A percentile compares a stretch with the other conserved stretches of the same genome.
These are phyloP conservation scores for Nemoura dubitans DNA, from an alignment of 2,888 invertebrate species.

Conservation along the genomic window DNA sequence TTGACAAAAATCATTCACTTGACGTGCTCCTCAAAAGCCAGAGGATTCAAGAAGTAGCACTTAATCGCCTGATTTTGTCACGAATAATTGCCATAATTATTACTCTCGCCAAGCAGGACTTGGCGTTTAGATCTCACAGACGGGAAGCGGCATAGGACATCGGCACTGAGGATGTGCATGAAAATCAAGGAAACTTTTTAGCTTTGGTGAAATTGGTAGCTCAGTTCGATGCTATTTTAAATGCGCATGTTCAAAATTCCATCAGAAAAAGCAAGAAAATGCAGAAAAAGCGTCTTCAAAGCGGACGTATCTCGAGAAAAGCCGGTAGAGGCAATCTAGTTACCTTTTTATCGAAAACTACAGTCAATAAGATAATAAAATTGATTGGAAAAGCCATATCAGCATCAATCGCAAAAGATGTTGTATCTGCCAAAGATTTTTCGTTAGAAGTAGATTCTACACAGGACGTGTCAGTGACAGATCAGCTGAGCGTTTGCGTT, in stretches of 20 bases:
- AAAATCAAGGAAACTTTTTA: conserved; percentile 38
- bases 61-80: conserved; percentile 8
- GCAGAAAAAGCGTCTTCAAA: not conserved
- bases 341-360: conserved; percentile 33
- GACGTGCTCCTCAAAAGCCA: conserved; percentile 1
- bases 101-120: conserved; percentile 19
- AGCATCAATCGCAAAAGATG: conserved; percentile 35
- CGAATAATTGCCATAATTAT: conserved; percentile 35
- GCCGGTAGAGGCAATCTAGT: conserved; percentile 22
- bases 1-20: conserved; percentile 13
- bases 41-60: not conserved
- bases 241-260: conserved; percentile 30
- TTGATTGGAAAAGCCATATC: conserved; percentile 24
- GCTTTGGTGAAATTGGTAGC: conserved; percentile 38
- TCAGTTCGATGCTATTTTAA: conserved; percentile 34
- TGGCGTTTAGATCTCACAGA: conserved; percentile 31
- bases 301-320: too few species aligned
- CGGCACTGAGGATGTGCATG: too few species aligned
- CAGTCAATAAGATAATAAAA: conserved; percentile 39
- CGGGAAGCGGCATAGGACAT: conserved; percentile 17
- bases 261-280: not conserved
- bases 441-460: conserved; percentile 28
- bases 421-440: conserved; percentile 20
- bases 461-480: conserved; percentile 38
- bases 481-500: conserved; percentile 30